Evolutionary conservation across 2,888 invertebrate genomes (phyloP).

Genomic region (Volucella bombylans): DNA sequence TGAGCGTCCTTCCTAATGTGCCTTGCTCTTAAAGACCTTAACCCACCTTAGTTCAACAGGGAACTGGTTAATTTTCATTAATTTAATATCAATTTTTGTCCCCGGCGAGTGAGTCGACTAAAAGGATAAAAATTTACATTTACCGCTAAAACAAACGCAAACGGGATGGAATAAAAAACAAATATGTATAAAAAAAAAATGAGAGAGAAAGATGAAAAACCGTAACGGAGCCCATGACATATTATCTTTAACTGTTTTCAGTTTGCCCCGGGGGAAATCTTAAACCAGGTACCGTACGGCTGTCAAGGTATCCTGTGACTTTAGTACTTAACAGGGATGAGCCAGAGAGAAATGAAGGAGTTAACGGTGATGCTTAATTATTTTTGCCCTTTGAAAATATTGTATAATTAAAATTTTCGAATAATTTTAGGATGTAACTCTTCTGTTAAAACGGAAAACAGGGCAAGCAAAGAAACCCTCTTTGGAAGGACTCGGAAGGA

Average conservation of each 20-base stretch:
- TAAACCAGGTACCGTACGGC: conserved; percentile 61
- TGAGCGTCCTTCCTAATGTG: not conserved
- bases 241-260: conserved; percentile 74
- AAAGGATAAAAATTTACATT: conserved; percentile 53
- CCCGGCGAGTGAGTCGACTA: conserved; percentile 42
- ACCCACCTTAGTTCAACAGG: not conserved
- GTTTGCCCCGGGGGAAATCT: conserved; percentile 73
- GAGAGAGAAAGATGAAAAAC: conserved; percentile 5
- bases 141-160: conserved; percentile 16
- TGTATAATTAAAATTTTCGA: conserved; percentile 69
- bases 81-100: conserved; percentile 77
- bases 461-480: conserved; percentile 23
- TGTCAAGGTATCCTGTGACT: conserved; percentile 39
- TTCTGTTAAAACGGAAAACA: conserved; percentile 2
- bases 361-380: conserved; percentile 71
- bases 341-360: conserved; percentile 43
- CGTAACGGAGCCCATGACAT: conserved; percentile 55
- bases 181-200: not conserved
- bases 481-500: conserved; percentile 50
- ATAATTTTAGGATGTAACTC: conserved; percentile 62
- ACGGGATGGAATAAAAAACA: not conserved
- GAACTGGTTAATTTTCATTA: conserved; percentile 77
- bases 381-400: conserved; percentile 73
- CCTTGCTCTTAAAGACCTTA: not conserved
- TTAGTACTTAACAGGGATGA: not conserved